These are phyloP conservation scores for Flexamia atlantica DNA, from an alignment of 2,888 invertebrate genomes.

Conservation along the genomic window DNA sequence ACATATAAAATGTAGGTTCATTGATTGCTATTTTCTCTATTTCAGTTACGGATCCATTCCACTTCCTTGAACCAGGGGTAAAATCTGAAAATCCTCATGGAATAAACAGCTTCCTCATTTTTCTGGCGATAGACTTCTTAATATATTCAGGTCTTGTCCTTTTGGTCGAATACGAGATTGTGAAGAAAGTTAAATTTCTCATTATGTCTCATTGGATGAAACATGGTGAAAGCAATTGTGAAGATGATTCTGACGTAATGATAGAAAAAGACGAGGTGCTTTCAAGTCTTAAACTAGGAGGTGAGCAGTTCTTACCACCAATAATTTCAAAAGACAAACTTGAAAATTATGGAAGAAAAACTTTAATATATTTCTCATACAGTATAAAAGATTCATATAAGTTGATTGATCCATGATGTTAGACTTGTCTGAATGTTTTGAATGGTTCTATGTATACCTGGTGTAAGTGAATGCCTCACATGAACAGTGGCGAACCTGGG, in stretches of 20 bases:
- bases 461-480: too few species aligned
- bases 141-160: conserved; percentile 67
- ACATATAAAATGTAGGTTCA: too few species aligned
- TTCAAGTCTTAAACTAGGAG: background rate
- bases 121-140: conserved; percentile 66
- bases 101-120: conserved; percentile 66
- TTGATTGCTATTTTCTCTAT: background rate
- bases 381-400: too few species aligned
- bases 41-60: conserved; percentile 13
- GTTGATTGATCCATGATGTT: too few species aligned
- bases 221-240: background rate
- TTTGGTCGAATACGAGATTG: conserved; percentile 67
- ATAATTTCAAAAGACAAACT: too few species aligned
- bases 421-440: too few species aligned
- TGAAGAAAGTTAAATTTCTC: conserved; percentile 2
- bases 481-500: too few species aligned
- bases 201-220: conserved; percentile 22
- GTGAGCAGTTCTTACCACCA: background rate
- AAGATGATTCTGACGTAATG: conserved; percentile 17
- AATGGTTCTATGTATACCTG: too few species aligned
- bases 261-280: conserved; percentile 5
- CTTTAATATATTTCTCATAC: too few species aligned
- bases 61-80: conserved; percentile 17
- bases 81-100: conserved; percentile 63
- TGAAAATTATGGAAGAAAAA: too few species aligned